Evolutionary conservation across 37 sponge, comb jelly and placozoan species (phyloP), one percentile per base, ranked within the genome.

Genomic region (Cladorhizidae sp.): DNA sequence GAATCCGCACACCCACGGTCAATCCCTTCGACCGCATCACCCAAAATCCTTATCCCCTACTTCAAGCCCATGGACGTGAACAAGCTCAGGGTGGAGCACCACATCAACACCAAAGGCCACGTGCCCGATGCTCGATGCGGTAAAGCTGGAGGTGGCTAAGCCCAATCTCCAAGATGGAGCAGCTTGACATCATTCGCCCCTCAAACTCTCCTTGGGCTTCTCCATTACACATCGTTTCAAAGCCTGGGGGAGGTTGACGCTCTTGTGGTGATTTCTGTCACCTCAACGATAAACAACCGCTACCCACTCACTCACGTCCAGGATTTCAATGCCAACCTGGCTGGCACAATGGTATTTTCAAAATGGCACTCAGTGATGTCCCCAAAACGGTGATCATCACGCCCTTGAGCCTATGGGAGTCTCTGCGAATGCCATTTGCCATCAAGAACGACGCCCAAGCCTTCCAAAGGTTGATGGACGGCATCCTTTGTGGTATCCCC

Each of bases 291-390:
- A 45, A 73, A 75, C 0, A 85, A 83, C 73, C 39, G 79, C 23
- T 88, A 88, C 35, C 89, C 89, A 21, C 63, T 88, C 29, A 83
- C 83, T 1, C 89, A 88, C 40, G 45, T 88, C 17, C 84, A 88
- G 37, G 79, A 88, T 40, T 88, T 78, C 35, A 56, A 36, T 76
- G 36, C 67, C n/a, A 29, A 31, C 49, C 49, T 9, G 9, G 9
- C 9, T 5, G 49, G 49, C 49, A 45, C 5, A 9, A 45, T 5
- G 49, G 38, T 74, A 37, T 83, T 83, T 22, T 67, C 67, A n/a
- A 83, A 69, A n/a, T 83, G 11, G 55, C 70, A 26, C 37, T 1
- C 18, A 57, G 18, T 32, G 80, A 80, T 36, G 43, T 80, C 29
- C 80, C 80, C 68, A 80, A 52, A 38, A 80, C 55, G 0, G 68